A percentile compares a stretch with the other conserved stretches of the same genome.
These are phyloP conservation scores for Cotesia chilonis DNA, from an alignment of 1,140 invertebrate species.

Conservation along the genomic window DNA sequence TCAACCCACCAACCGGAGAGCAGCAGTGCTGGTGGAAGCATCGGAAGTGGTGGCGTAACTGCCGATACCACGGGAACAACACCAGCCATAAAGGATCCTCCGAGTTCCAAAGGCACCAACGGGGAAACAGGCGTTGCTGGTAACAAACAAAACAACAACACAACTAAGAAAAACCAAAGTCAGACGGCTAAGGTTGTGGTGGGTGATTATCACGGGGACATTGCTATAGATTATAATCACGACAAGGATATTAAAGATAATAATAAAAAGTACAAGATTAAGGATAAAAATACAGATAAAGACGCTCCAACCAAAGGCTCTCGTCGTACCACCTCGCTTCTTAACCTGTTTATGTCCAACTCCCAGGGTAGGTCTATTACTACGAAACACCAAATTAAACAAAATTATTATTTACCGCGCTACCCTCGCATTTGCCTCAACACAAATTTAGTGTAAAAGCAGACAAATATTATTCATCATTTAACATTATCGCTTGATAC, in stretches of 20 bases:
- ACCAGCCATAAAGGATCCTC: slow-evolving; percentile 47
- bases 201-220: slow-evolving; percentile 61
- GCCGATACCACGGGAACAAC: not conserved
- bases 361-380: slow-evolving; percentile 79
- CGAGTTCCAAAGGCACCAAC: slow-evolving; percentile 58
- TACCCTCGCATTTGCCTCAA: not conserved
- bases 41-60: not conserved
- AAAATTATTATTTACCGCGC: slow-evolving; percentile 13
- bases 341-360: slow-evolving; percentile 94
- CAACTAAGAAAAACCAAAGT: slow-evolving; percentile 43
- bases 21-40: slow-evolving; percentile 38
- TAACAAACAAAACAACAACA: slow-evolving; percentile 60
- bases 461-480: not conserved
- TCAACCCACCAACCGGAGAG: slow-evolving; percentile 51
- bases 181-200: slow-evolving; percentile 55
- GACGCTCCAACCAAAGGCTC: slow-evolving; percentile 75
- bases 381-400: slow-evolving; percentile 26
- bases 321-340: slow-evolving; percentile 89
- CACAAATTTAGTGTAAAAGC: not conserved
- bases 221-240: slow-evolving; percentile 48
- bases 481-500: not conserved
- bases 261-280: slow-evolving; percentile 43
- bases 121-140: slow-evolving; percentile 64
- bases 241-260: slow-evolving; percentile 50
- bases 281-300: slow-evolving; percentile 55